Evolutionary conservation across 1,140 invertebrate genomes (phyloP).

Genomic region (Pseudomyrmex sp.): DNA sequence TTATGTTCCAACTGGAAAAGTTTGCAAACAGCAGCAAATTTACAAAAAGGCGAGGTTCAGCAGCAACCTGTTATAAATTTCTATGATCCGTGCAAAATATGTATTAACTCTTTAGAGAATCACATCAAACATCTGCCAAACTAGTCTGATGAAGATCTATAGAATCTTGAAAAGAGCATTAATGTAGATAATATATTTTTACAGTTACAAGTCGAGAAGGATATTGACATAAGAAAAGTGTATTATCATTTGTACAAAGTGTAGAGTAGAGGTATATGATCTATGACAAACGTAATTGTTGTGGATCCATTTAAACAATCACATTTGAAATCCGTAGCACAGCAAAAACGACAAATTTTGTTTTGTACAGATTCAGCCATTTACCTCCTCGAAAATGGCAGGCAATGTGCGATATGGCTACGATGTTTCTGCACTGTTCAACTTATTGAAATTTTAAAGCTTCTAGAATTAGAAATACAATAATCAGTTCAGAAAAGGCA

Average conservation of each 20-base stretch:
- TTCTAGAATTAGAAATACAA: constrained; percentile 90
- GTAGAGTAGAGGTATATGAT: constrained; percentile 93
- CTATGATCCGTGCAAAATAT: constrained; percentile 91
- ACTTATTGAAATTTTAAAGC: constrained; percentile 98
- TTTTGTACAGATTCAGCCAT: constrained; percentile 95
- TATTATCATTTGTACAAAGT: constrained; percentile 96
- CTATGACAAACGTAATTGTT: constrained; percentile 92
- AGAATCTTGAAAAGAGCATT: constrained; percentile 94
- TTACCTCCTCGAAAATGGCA: constrained; percentile 93
- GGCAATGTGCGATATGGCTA: constrained; percentile 96
- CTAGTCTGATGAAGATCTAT: constrained; percentile 92
- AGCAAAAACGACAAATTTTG: constrained; percentile 95
- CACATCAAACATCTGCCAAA: constrained; percentile 93
- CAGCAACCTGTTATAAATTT: constrained; percentile 84
- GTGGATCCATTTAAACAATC: constrained; percentile 95
- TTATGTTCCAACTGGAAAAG: constrained; percentile 95
- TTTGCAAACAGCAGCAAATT: constrained; percentile 87
- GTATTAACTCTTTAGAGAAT: constrained; percentile 91
- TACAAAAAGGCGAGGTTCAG: constrained; percentile 86
- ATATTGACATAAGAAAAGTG: constrained; percentile 95
- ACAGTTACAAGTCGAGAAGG: constrained; percentile 96
- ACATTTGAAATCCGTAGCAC: constrained; percentile 96
- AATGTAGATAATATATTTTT: constrained; percentile 97
- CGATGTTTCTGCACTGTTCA: constrained; percentile 96
- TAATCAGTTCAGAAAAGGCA: constrained; percentile 91